Base-by-base conservation (phyloP, 2,888 invertebrate genomes). In the Cylindroiulus punctatus region DNA sequence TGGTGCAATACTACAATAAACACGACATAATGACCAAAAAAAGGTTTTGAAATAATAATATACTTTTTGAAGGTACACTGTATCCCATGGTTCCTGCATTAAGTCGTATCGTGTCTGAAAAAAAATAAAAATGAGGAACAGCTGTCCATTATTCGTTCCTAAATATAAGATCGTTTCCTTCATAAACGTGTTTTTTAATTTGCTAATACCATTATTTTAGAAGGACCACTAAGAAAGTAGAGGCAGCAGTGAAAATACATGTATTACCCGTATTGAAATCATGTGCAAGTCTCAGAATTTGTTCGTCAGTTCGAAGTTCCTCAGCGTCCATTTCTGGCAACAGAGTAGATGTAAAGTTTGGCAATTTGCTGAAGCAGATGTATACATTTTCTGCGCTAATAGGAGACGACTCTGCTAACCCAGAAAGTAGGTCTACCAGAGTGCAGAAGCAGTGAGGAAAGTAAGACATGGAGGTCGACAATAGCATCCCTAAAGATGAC, bases 381-480 rank as follows among this genome's bases (percentile, higher is more conserved):
- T 84, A 85, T 0, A 88, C 44, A n/a, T 87, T 84, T n/a, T 22
- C 76, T 4, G 86, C 88, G 88, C 0, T 89, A 89, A 1, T 88
- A 86, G 0, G 89, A 89, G 81, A 85, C 14, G 76, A 57, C 19
- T 76, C 81, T 10, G 85, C 85, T 19, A 91, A 81, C 0, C 90
- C 89, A 85, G 89, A 89, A 84, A 89, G 89, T 26, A 90, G 88
- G 84, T 89, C 87, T 10, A 90, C 88, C 22, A 90, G 88, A 22
- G 89, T 89, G 84, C 88, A 87, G 87, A 90, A 90, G 57, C 90
- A 89, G 4, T 90, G 88, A 1, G 91, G 90, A 88, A 91, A 91
- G 87, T 88, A 89, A 32, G 88, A 88, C 57, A 89, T 87, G 8
- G 90, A 89, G 12, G 90, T 89, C 81, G 82, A 85, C 10, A 88